Conservation (phyloP, 2,888 invertebrate genomes). For the Orchesella flavescens region DNA sequence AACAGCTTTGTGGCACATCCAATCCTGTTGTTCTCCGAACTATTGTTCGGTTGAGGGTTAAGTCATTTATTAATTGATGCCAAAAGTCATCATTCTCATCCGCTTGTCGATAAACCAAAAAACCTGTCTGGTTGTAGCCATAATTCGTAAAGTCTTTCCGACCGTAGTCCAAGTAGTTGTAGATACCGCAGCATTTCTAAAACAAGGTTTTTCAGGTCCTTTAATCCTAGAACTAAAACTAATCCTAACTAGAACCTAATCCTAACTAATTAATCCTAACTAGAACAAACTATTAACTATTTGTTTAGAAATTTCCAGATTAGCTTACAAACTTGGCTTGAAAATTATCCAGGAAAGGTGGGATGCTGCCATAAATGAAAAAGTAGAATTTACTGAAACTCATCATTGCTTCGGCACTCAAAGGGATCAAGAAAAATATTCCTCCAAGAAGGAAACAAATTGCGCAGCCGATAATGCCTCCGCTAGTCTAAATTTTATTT, state of each 20-base stretch:
- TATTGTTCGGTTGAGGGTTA: slow-evolving; percentile 33
- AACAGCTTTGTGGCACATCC: slow-evolving; percentile 46
- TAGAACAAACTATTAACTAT: not conserved
- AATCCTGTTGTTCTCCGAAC: slow-evolving; percentile 42
- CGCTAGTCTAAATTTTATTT: slow-evolving; percentile 11
- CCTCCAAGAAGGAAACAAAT: slow-evolving; percentile 33
- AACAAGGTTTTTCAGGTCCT: not conserved
- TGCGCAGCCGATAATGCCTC: slow-evolving; percentile 30
- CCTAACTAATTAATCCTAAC: not conserved
- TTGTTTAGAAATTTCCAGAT: not conserved
- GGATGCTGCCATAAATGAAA: slow-evolving; percentile 28
- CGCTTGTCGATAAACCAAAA: slow-evolving; percentile 34
- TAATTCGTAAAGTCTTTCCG: slow-evolving; percentile 17
- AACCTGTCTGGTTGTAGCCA: slow-evolving; percentile 37
- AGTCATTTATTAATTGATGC: slow-evolving; percentile 32
- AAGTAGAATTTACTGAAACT: slow-evolving; percentile 41
- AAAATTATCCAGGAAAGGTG: slow-evolving; percentile 45
- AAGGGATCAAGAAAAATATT: slow-evolving; percentile 38
- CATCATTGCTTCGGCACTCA: slow-evolving; percentile 44
- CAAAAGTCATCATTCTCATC: slow-evolving; percentile 52
- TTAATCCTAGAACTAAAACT: too few relatives aligned
- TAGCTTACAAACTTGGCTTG: slow-evolving; percentile 37
- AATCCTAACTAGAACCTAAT: too few relatives aligned
- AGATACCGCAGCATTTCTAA: slow-evolving; percentile 55
- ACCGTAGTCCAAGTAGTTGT: slow-evolving; percentile 42